Base-by-base conservation (phyloP, 2,797 vertebrate species). In the Spheniscus humboldti region DNA sequence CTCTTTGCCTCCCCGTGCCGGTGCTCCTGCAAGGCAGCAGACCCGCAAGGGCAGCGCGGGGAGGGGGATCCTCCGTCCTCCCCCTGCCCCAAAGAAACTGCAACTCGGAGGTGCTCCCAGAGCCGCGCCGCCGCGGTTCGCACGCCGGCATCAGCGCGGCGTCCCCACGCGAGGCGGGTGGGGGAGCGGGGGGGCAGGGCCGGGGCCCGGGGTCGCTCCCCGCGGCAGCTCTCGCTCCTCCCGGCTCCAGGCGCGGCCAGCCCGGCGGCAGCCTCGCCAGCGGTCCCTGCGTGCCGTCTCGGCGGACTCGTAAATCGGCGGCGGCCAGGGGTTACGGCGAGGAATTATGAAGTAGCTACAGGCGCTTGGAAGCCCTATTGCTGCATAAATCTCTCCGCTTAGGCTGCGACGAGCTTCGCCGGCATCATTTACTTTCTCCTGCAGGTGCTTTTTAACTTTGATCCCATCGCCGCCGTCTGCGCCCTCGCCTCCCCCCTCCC, bases 381-480 rank as follows among this genome's bases (percentile, higher is more conserved):
- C 78, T 86, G 93, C 96, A 59, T 86, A 52, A 55, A 33, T 73
- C 81, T 92, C 80, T 20, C 72, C 57, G 60, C 78, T 62, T 63
- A 5, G 56, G 47, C 77, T 82, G 78, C 75, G 53, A 37, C 57
- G 47, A 63, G 95, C 77, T 77, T 52, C 59, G 18, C 47, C 75
- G 20, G 63, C 72, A 37, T 64, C 63, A 13, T 89, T 88, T 71
- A 96, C 95, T 97, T 96, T 88, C 90, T 92, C 83, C 92, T 63
- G 96, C 93, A 95, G 96, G 94, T 94, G 95, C 84, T 94, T 92
- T 91, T 94, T 94, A 97, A 97, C 94, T 97, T 97, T 91, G 96
- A 94, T 95, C 60, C 88, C 90, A 63, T 22, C 33, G 47, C 56
- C 72, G 71, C 68, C 60, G 64, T 28, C 56, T 73, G 67, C 63